Conservation (phyloP, 2,888 invertebrate genomes). For the Helicoverpa assulta region DNA sequence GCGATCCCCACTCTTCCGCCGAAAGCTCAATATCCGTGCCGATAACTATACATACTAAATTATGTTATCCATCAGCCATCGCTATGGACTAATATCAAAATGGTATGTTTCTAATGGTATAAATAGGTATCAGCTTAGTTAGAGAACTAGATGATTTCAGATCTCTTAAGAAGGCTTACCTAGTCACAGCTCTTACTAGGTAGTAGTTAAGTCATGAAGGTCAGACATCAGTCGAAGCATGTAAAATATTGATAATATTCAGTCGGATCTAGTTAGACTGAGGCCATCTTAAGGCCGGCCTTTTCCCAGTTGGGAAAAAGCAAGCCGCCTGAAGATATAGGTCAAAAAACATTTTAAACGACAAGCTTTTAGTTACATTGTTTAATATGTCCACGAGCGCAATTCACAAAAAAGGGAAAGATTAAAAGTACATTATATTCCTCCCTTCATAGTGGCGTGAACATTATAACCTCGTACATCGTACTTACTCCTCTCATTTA, state of each 20-base stretch:
- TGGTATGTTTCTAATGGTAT: too few relatives aligned
- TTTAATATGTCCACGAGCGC: neutral
- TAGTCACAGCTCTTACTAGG: neutral
- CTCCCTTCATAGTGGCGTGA: slow-evolving; percentile 41
- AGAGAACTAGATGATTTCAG: too few relatives aligned
- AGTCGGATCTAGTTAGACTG: neutral
- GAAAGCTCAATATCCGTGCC: too few relatives aligned
- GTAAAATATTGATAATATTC: slow-evolving; percentile 2
- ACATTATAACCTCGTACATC: slow-evolving; percentile 56
- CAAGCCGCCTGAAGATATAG: neutral
- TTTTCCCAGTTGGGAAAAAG: neutral
- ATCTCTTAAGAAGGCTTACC: too few relatives aligned
- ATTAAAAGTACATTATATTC: slow-evolving; percentile 41
- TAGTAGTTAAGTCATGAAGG: too few relatives aligned
- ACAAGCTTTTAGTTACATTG: neutral
- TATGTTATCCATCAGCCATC: too few relatives aligned
- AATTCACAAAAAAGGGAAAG: slow-evolving; percentile 21
- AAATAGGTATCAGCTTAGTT: too few relatives aligned
- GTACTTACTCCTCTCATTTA: slow-evolving; percentile 55
- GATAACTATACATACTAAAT: too few relatives aligned
- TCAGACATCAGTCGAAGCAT: neutral
- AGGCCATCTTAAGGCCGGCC: neutral
- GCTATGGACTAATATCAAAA: too few relatives aligned
- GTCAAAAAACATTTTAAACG: neutral
- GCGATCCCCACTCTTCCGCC: too few relatives aligned